Evolutionary conservation across 2,113 vertebrate species (phyloP).

Genomic region (Macrotis lagotis): DNA sequence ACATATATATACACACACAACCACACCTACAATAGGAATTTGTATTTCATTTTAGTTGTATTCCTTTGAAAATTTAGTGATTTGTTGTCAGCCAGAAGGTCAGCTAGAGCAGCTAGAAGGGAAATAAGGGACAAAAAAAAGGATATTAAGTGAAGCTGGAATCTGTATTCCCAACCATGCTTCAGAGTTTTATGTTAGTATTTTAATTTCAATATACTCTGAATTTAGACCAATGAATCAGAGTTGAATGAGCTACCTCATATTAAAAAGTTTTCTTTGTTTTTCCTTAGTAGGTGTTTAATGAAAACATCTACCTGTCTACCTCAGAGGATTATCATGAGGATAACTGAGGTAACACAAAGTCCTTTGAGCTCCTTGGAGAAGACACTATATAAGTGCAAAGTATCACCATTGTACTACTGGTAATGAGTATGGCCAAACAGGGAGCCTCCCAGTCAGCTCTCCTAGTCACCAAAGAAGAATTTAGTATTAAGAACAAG

Average conservation of each 20-base stretch:
- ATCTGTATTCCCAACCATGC: slow-evolving; percentile 10
- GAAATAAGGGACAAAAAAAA: slow-evolving; percentile 24
- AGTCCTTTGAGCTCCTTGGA: slow-evolving; percentile 80
- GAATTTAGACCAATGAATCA: slow-evolving; percentile 20
- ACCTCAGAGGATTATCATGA: slow-evolving; percentile 39
- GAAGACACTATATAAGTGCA: slow-evolving; percentile 70
- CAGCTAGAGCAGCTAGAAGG: slow-evolving; percentile 51
- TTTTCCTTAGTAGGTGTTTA: neutral
- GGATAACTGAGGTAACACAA: slow-evolving; percentile 65
- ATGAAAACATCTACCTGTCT: slow-evolving; percentile 33
- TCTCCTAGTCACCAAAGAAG: slow-evolving; percentile 41
- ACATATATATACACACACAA: slow-evolving; percentile 32
- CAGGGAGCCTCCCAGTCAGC: slow-evolving; percentile 31
- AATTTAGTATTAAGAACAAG: neutral
- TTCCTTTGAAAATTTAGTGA: slow-evolving; percentile 25
- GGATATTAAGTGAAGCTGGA: neutral
- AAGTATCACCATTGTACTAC: slow-evolving; percentile 43
- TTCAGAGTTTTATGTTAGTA: neutral
- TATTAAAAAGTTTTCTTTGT: neutral
- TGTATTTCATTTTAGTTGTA: slow-evolving; percentile 16
- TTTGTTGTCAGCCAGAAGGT: slow-evolving; percentile 16
- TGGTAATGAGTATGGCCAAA: neutral
- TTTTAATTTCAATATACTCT: neutral
- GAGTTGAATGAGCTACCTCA: slow-evolving; percentile 1
- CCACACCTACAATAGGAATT: slow-evolving; percentile 51